A percentile compares a stretch with the other conserved stretches of the same genome.
Evolutionary conservation across 2,888 invertebrate species (phyloP).

Genomic region (Epirrhoe tristata): DNA sequence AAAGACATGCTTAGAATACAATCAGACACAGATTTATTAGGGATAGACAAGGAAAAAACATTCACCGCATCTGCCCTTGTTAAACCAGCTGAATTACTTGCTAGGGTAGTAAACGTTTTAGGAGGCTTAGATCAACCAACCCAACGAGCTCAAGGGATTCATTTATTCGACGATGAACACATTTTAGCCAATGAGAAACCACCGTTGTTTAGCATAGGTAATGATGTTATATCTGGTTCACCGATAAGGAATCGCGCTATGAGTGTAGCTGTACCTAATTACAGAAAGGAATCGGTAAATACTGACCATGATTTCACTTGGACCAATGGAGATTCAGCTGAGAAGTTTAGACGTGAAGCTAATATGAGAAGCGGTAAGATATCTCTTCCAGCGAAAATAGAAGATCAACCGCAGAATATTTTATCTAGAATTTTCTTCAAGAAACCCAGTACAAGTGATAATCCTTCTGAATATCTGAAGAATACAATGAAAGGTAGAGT

Average conservation of each 20-base stretch:
- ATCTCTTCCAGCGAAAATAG: constrained; percentile 67
- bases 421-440: constrained; percentile 67
- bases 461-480: constrained; percentile 68
- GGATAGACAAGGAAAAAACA: constrained; percentile 92
- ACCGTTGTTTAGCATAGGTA: constrained; percentile 84
- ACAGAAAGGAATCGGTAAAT: constrained; percentile 71
- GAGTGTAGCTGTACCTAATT: constrained; percentile 85
- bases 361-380: constrained; percentile 75
- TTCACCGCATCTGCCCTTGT: constrained; percentile 90
- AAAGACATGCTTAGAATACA: constrained; percentile 87
- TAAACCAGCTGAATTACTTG: constrained; percentile 90
- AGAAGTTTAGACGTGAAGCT: constrained; percentile 84
- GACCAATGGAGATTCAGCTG: constrained; percentile 88
- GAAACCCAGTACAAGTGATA: constrained; percentile 69
- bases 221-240: constrained; percentile 67
- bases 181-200: constrained; percentile 89
- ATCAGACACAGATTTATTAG: constrained; percentile 92
- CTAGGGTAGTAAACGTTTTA: constrained; percentile 91
- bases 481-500: constrained; percentile 69
- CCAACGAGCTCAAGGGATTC: constrained; percentile 83
- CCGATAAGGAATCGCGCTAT: constrained; percentile 86
- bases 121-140: constrained; percentile 84
- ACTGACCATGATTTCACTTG: constrained; percentile 87
- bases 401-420: constrained; percentile 61
- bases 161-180: constrained; percentile 90